Conservation (phyloP, 2,113 vertebrate species). For the Megaceryle maxima region DNA sequence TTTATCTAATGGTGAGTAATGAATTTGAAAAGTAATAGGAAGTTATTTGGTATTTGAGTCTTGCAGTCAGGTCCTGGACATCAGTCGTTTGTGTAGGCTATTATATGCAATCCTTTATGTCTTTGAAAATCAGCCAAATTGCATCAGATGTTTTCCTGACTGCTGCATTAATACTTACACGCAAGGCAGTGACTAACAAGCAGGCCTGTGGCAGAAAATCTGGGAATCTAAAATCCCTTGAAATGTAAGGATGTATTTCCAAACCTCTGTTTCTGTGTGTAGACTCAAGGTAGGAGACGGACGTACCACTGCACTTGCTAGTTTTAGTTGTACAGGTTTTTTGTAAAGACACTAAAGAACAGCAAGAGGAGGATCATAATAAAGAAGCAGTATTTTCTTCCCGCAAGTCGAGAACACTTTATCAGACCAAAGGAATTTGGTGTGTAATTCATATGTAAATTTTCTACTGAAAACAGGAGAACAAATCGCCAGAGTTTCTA, state of each 20-base stretch:
- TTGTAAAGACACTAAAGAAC: not conserved
- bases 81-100: not conserved
- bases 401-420: not conserved
- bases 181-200: not conserved
- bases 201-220: not conserved
- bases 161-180: not conserved
- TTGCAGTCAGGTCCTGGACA: not conserved
- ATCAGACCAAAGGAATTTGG: constrained; percentile 33
- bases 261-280: not conserved
- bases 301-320: rapidly evolving
- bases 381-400: not conserved
- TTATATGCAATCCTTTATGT: not conserved
- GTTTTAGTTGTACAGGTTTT: not conserved
- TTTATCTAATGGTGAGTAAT: not conserved
- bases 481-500: not conserved
- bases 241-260: not conserved
- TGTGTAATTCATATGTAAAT: constrained; percentile 63
- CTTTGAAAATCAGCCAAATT: not conserved
- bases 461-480: constrained; percentile 27
- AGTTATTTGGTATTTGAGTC: not conserved
- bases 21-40: not conserved
- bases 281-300: not conserved
- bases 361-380: not conserved
- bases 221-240: not conserved
- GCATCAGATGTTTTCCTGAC: not conserved